A percentile compares a stretch with the other conserved stretches of the same genome.
Evolutionary conservation across 1,140 invertebrate genomes (phyloP).

Genomic region (Eurosta solidaginis): DNA sequence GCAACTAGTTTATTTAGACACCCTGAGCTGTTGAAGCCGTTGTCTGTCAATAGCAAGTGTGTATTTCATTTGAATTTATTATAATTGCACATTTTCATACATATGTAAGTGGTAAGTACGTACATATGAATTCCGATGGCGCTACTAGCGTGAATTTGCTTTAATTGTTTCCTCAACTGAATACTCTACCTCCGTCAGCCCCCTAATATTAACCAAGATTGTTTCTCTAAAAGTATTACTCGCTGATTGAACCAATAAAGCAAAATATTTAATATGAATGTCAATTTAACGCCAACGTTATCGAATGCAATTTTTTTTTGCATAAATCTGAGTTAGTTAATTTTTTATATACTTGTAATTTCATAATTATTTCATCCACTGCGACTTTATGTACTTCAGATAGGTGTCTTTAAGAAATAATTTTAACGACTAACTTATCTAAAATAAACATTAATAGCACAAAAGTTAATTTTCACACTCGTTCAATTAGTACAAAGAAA

Average conservation of each 20-base stretch:
- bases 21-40: background rate
- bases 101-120: too few relatives aligned
- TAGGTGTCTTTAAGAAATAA: background rate
- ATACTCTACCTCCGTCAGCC: background rate
- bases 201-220: background rate
- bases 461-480: background rate
- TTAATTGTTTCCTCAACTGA: constrained; percentile 3
- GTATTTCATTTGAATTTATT: constrained; percentile 6
- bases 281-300: background rate
- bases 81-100: constrained; percentile 14
- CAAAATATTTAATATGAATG: background rate
- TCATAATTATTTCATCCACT: background rate
- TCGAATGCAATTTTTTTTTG: background rate
- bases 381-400: background rate
- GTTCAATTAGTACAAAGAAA: too few relatives aligned
- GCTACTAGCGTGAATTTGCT: constrained; percentile 20
- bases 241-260: background rate
- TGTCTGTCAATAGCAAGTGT: background rate
- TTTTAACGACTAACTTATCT: background rate
- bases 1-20: constrained; percentile 6
- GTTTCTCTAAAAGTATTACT: background rate
- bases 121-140: background rate
- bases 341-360: background rate
- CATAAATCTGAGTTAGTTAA: background rate
- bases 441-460: background rate